Base-by-base conservation (phyloP, 2,888 invertebrate genomes). In the Taphrorychus bicolor region DNA sequence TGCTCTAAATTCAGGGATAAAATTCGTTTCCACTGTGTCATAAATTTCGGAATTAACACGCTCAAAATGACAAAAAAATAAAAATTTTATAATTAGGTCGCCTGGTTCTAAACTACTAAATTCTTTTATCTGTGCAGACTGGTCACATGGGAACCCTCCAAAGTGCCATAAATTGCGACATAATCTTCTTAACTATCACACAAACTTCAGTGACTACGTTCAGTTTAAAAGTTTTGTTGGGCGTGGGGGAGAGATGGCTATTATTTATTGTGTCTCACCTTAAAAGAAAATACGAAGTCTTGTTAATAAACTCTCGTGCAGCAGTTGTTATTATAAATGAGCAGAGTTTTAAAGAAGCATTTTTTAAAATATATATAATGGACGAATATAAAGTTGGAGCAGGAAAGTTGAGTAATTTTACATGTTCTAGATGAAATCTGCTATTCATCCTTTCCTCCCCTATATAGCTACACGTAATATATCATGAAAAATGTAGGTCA, bases 401-500 rank as follows among this genome's bases (percentile, higher is more conserved):
- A 32, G 3, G 32, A 32, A 32, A 32, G 32, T 32, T 48, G 48
- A 48, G 18, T 48, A 48, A 18, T 16, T 48, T 17, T 16, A 48
- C 48, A 14, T 48, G 14, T 19, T 48, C 17, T 17, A 48, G n/a
- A 48, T 48, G 18, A 48, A 48, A 48, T 48, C 48, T 9, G 17
- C 16, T 48, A 17, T 48, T 16, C 48, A 17, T 16, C 32, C 32
- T 48, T 9, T 48, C 16, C 17, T 9, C 48, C 18, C 16, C 7
- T 14, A 18, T 9, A 9, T 14, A 48, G 16, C 18, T 19, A 16
- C 16, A 48, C 48, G 18, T 17, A 48, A 48, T 48, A 48, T 3
- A 18, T 48, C 48, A 48, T 48, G 48, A n/a, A 14, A 48, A 48
- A 48, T 48, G 14, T 19, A 18, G 48, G 48, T 48, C 48, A 48